Evolutionary conservation across 2,797 vertebrate species (phyloP).

Genomic region (Rhynchotus rufescens): DNA sequence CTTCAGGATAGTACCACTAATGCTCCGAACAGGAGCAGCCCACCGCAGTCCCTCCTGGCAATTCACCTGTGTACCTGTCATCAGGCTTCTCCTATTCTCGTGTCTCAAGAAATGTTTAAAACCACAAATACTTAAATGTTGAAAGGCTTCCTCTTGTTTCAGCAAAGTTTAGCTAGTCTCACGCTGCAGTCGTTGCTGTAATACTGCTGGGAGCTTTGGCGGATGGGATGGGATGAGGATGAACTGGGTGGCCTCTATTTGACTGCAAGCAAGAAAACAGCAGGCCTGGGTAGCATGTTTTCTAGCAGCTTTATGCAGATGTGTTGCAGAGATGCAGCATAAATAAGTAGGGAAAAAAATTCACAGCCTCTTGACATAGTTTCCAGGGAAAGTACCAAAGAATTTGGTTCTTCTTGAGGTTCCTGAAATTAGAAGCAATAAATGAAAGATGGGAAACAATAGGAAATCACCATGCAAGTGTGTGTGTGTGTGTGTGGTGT

Average conservation of each 20-base stretch:
- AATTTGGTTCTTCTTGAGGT: conserved; percentile 96
- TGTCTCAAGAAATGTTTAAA: conserved; percentile 15
- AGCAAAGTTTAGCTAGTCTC: conserved; percentile 33
- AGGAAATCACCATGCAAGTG: not conserved
- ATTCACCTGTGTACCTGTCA: conserved; percentile 20
- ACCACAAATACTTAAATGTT: not conserved
- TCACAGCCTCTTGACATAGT: conserved; percentile 98
- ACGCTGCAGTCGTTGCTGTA: conserved; percentile 13
- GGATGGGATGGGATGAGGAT: conserved; percentile 68
- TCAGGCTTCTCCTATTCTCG: conserved; percentile 15
- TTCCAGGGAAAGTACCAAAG: conserved; percentile 99
- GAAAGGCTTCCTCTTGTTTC: conserved; percentile 36
- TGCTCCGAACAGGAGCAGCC: not conserved
- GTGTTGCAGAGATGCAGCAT: conserved; percentile 77
- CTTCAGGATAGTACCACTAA: not conserved
- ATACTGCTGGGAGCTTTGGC: conserved; percentile 70
- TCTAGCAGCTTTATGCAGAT: conserved; percentile 75
- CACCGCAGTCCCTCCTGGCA: not conserved
- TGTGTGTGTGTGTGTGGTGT: not conserved
- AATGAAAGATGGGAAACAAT: conserved; percentile 62
- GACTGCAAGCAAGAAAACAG: conserved; percentile 73
- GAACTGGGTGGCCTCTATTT: conserved; percentile 50
- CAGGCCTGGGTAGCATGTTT: conserved; percentile 72
- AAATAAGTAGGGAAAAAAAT: conserved; percentile 75
- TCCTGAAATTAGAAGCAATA: conserved; percentile 86